Base-by-base conservation (phyloP, 2,797 vertebrate genomes). In the Pseudomugil gertrudae region DNA sequence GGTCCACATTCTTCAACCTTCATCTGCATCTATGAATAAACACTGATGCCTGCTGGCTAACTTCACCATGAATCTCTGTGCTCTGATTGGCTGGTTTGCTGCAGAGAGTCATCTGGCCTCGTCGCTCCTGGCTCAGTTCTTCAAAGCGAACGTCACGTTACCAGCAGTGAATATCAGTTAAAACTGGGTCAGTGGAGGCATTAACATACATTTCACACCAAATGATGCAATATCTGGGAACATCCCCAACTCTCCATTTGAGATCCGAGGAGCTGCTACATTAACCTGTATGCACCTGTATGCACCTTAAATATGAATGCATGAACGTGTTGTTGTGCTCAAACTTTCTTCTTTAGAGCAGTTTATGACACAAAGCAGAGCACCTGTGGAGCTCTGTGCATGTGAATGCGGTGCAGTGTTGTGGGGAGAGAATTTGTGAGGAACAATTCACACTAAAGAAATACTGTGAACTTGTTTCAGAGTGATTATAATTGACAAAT, bases 171-270 rank as follows among this genome's bases (percentile, higher is more conserved):
- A 56, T 69, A 56, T 84, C 78, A 82, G 83, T 83, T 73, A 87
- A 74, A 92, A 92, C 68, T 92, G 87, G 90, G 90, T 92, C 91
- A 92, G 69, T 33, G 63, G 65, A 72, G 35, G 76, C 71, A 87
- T 91, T 84, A 87, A 72, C 84, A 87, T 85, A 84, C 50, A 74
- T 81, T 59, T 79, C 80, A 69, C 64, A 73, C 67, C 70, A 74
- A 79, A 77, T 81, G 86, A 87, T 78, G 81, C 77, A 79, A 88
- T 76, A 77, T 72, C 27, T 45, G 60, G 65, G 83, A 79, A 76
- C 74, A 74, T 74, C 74, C 48, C 61, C 57, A 32, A 11, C 30
- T 21, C 50, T 61, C 66, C 71, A 45, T 45, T 72, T n/a, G 1
- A 53, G 51, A 26, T 63, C 30, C 26, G 52, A 4, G 5, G n/a